Evolutionary conservation across 2,888 invertebrate species (phyloP), one percentile per base, ranked within the genome.

Genomic region (Stenodera caucasica): DNA sequence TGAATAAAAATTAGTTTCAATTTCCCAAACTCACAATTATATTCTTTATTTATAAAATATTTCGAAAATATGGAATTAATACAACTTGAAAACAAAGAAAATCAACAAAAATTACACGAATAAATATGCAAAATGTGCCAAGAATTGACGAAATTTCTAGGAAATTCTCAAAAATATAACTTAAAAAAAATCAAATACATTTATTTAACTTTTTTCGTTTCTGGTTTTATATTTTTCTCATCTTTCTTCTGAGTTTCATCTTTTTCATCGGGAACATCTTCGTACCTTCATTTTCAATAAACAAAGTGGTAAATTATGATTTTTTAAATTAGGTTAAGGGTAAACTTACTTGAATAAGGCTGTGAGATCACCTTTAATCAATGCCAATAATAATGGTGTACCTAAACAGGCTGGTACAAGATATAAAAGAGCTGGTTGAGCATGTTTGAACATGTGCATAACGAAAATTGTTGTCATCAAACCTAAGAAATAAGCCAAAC

Each of bases 361-460:
- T 71, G 90, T 91, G 58, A 97, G 82, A 77, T 99, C 98, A 23
- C 98, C 98, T 74, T 91, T 89, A 33, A 96, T 79, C 37, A 95
- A 81, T 9, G 98, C 98, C 12, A 98, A 82, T n/a, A 89, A 76
- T 29, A 97, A 80, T 14, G 99, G 99, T 37, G 94, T 91, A 65
- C 90, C 93, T 70, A 98, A 84, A 81, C 99, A 99, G 12, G 96
- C 93, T 6, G 99, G 99, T 64, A 99, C 99, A 67, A 99, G 84
- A 82, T 99, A 99, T 72, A 99, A 83, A 60, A 99, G 85, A 55
- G 99, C 99, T 0, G 99, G 99, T 85, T 99, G 96, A 23, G 98
- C 98, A 83, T 97, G 98, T 81, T 96, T 95, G 83, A 96, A 99
- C 70, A 95, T 85, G 82, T 98, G 97, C 97, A 99, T 98, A 62